Conservation (phyloP, 2,113 vertebrate species). For the Podarcis raffonei region DNA sequence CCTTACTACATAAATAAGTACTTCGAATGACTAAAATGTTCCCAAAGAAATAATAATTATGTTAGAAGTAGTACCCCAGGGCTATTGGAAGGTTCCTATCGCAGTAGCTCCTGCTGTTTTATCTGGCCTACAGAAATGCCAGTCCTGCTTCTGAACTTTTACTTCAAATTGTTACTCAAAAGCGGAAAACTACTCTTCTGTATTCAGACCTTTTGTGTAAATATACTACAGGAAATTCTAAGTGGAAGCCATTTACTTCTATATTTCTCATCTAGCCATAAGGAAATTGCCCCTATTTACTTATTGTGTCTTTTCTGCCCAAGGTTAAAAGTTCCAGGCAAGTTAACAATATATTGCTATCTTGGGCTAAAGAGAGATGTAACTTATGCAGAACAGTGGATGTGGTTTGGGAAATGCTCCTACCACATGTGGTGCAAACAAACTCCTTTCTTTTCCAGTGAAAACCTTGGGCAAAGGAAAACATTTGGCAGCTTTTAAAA, state of each 20-base stretch:
- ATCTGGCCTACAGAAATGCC: constrained; percentile 60
- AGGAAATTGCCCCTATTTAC: background rate
- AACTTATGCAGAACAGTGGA: background rate
- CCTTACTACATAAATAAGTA: constrained; percentile 64
- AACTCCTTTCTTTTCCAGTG: background rate
- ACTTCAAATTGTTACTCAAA: constrained; percentile 47
- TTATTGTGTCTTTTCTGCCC: background rate
- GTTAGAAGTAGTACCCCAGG: constrained; percentile 58
- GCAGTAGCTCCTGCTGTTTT: constrained; percentile 65
- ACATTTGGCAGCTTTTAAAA: background rate
- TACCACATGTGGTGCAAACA: background rate
- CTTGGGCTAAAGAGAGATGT: background rate
- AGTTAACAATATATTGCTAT: background rate
- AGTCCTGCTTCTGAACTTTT: constrained; percentile 44
- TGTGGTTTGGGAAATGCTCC: background rate
- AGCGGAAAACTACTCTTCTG: constrained; percentile 14
- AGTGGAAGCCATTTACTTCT: constrained; percentile 32
- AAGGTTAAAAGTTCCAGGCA: background rate
- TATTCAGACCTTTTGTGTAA: constrained; percentile 29
- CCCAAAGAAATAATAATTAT: constrained; percentile 65
- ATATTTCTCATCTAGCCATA: background rate
- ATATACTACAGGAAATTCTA: constrained; percentile 16
- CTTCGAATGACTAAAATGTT: constrained; percentile 70
- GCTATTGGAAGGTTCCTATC: constrained; percentile 55
- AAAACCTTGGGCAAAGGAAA: background rate